Evolutionary conservation across 2,113 vertebrate species (phyloP).

Genomic region (Probosciger aterrimus): DNA sequence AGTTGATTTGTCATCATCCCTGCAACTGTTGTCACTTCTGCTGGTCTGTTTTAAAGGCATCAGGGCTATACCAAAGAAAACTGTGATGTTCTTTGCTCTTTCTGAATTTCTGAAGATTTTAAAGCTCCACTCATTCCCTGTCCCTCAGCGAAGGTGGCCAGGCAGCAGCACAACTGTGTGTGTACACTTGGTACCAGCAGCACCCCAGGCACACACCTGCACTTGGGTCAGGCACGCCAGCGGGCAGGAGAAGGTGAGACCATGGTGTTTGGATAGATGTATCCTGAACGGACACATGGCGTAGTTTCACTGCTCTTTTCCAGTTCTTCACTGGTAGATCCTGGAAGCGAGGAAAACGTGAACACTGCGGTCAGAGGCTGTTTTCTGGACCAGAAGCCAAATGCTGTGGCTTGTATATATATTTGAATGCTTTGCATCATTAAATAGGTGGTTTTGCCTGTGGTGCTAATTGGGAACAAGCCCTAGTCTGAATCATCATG

Average conservation of each 20-base stretch:
- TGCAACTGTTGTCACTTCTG: background rate
- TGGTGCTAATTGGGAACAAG: background rate
- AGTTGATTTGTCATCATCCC: background rate
- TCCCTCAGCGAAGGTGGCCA: rapidly evolving
- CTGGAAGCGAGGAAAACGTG: background rate
- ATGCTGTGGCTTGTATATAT: background rate
- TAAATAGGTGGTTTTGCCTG: background rate
- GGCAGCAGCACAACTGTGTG: rapidly evolving
- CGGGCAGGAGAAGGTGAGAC: background rate
- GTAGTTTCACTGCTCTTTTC: background rate
- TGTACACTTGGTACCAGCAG: background rate
- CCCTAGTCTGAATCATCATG: background rate
- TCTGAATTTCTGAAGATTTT: background rate
- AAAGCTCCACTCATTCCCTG: background rate
- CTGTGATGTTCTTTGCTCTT: background rate
- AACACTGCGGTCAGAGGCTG: rapidly evolving
- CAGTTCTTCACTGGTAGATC: background rate
- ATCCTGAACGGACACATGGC: rapidly evolving
- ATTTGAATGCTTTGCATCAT: background rate
- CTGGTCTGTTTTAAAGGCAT: background rate
- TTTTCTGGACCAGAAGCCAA: background rate
- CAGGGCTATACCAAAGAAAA: background rate
- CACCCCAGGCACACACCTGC: background rate
- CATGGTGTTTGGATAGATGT: rapidly evolving
- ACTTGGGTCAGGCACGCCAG: background rate